Conservation (phyloP, 2,888 invertebrate genomes). For the Idaea straminata region DNA sequence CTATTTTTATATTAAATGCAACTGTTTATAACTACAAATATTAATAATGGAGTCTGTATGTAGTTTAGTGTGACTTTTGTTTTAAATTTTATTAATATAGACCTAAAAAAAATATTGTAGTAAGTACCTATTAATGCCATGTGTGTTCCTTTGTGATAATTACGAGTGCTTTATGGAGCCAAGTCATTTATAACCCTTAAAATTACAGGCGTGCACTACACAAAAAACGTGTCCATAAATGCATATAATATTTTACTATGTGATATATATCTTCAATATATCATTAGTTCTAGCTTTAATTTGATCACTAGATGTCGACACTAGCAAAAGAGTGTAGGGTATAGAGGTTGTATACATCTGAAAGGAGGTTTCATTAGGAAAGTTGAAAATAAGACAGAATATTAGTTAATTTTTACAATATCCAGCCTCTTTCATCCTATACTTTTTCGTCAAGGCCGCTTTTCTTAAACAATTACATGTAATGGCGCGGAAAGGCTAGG, state of each 20-base stretch:
- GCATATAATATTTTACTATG: not conserved
- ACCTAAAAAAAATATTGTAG: not conserved
- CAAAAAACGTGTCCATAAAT: not conserved
- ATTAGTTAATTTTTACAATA: not conserved
- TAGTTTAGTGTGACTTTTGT: not conserved
- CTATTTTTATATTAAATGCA: slow-evolving; percentile 1
- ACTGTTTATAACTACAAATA: not conserved
- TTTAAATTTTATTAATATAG: no score
- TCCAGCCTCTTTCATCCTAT: not conserved
- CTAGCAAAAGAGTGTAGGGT: not conserved
- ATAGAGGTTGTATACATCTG: not conserved
- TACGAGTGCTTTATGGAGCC: not conserved
- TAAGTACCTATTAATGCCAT: not conserved
- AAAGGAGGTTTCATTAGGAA: not conserved
- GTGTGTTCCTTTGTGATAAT: not conserved
- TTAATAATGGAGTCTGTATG: not conserved
- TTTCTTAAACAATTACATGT: no score
- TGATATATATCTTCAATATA: not conserved
- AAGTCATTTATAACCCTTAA: not conserved
- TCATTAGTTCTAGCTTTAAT: not conserved
- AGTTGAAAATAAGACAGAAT: not conserved
- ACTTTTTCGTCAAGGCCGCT: not conserved
- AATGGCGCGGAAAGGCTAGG: no score
- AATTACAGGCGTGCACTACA: not conserved
- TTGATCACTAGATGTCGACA: not conserved